Evolutionary conservation across 2,888 invertebrate species (phyloP), one percentile per base, ranked within the genome.

Genomic region (Drosophila hawaiiensis): DNA sequence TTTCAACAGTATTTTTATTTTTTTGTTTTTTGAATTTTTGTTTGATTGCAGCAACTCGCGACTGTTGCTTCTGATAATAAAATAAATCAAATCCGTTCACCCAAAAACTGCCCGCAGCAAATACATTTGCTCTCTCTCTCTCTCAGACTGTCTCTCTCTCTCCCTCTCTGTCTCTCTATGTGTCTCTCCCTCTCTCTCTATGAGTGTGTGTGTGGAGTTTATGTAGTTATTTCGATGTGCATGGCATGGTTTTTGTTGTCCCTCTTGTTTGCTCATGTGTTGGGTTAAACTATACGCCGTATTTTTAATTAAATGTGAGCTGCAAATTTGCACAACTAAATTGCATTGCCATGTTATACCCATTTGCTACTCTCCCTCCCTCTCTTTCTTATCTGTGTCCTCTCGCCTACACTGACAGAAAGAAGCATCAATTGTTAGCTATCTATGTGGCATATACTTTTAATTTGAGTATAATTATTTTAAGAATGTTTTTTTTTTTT

Each of bases 31-130:
- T 16, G 7, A 16, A 76, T 68, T 81, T 58, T 59, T 19, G 47
- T 73, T 78, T 82, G 76, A 77, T 75, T 78, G 78, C 55, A 49
- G 43, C 29, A 55, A 43, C 29, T 43, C 49, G 76, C 76, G 72
- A 68, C 62, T 72, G 72, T 80, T 84, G 85, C 81, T 79, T 54
- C 69, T 16, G 76, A 66, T 79, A 74, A 72, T 85, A 76, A 85
- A 85, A 84, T 81, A 89, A 89, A 89, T 80, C 86, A 88, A 85
- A 89, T 85, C 76, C 78, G 54, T 73, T 68, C 61, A 58, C 52
- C 50, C 55, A 58, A 52, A 76, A 65, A 73, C 33, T 61, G 78
- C 77, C 58, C 65, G 53, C 39, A 54, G 78, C 25, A 9, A 9
- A 50, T 39, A 74, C 25, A 68, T 50, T 41, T 41, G 19, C 22